These are phyloP conservation scores for Myoxocephalus aenaeus DNA, from an alignment of 2,797 vertebrate genomes.

Conservation along the genomic window DNA sequence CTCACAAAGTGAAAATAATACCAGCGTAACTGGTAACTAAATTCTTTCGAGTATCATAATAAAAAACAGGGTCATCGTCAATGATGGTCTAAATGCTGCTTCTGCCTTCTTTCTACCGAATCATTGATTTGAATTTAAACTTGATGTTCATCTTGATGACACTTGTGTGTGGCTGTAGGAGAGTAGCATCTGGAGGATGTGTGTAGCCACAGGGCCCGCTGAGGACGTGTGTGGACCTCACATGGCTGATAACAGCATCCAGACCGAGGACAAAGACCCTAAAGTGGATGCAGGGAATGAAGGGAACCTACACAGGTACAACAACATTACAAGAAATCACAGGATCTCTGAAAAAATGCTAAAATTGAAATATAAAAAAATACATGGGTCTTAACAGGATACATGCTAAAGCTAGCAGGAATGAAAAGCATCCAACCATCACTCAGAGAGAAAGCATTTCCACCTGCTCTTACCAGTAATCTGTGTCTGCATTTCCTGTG, in stretches of 20 bases:
- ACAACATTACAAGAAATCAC: slow-evolving; percentile 18
- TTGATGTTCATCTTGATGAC: neutral
- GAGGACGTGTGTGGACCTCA: slow-evolving; percentile 76
- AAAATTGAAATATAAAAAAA: too few relatives aligned
- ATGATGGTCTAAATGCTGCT: neutral
- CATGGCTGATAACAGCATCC: slow-evolving; percentile 72
- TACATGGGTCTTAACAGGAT: neutral
- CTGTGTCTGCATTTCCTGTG: too few relatives aligned
- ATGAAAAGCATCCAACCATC: neutral
- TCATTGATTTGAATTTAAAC: neutral
- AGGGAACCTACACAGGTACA: slow-evolving; percentile 79
- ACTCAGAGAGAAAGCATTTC: neutral
- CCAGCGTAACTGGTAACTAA: neutral
- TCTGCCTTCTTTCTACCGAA: neutral
- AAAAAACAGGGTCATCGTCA: neutral
- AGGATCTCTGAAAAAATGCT: neutral
- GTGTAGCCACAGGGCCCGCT: slow-evolving; percentile 76
- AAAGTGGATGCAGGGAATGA: slow-evolving; percentile 57
- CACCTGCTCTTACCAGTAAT: neutral
- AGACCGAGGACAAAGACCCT: slow-evolving; percentile 67
- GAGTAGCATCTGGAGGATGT: slow-evolving; percentile 89
- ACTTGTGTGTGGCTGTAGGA: slow-evolving; percentile 76
- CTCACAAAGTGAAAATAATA: neutral
- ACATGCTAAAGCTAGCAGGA: neutral
- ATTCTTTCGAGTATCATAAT: neutral